A percentile compares a stretch with the other conserved stretches of the same genome.
Evolutionary conservation across 2,113 vertebrate species (phyloP).

Genomic region (Terrapene triunguis): DNA sequence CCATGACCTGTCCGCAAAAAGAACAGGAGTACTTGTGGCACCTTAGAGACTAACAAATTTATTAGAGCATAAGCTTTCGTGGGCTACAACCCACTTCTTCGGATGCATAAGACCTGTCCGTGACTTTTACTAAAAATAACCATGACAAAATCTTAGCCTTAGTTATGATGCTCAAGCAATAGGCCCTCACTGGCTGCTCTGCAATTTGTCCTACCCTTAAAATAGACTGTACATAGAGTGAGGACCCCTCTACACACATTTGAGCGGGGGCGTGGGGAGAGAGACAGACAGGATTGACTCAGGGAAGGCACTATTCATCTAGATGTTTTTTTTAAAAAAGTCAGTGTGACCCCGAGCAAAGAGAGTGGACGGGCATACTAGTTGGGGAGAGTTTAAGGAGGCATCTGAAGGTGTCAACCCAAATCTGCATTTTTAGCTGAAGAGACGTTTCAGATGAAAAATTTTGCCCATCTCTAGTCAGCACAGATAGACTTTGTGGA

Average conservation of each 20-base stretch:
- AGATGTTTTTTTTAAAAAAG: accelerated
- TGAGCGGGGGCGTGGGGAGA: not conserved
- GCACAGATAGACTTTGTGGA: not conserved
- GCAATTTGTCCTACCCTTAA: not conserved
- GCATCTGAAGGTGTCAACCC: not conserved
- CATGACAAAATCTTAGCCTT: too few species aligned
- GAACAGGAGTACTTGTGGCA: too few species aligned
- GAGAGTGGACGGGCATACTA: not conserved
- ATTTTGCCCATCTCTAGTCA: not conserved
- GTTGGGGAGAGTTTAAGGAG: not conserved
- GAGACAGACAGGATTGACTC: not conserved
- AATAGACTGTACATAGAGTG: not conserved
- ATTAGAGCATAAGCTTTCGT: too few species aligned
- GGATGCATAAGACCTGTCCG: too few species aligned
- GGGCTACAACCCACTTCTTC: too few species aligned
- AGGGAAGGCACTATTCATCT: not conserved
- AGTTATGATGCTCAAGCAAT: not conserved
- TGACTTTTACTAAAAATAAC: too few species aligned
- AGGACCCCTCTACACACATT: not conserved
- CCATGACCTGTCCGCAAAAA: too few species aligned
- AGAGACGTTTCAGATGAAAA: not conserved
- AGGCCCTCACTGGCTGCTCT: not conserved
- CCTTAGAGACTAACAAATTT: too few species aligned
- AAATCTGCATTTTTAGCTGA: not conserved
- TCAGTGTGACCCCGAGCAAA: not conserved